Evolutionary conservation across 53 echinoderm and acorn worm species (phyloP).

Genomic region (Actinopyga echinites): DNA sequence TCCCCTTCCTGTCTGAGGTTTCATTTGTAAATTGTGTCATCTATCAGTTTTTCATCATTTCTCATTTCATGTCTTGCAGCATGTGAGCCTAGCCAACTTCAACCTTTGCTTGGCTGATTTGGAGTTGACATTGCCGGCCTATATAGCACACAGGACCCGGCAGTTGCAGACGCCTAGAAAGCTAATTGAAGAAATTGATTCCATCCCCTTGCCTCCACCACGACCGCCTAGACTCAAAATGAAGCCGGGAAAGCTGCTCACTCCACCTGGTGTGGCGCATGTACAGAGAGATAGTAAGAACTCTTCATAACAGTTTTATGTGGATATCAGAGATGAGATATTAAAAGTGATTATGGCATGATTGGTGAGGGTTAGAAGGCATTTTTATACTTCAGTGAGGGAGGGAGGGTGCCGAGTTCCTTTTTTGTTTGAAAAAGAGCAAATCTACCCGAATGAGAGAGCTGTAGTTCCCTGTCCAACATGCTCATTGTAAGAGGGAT

Average conservation of each 20-base stretch:
- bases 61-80: conserved; percentile 46
- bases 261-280: conserved; percentile 69
- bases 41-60: too few relatives aligned
- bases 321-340: too few relatives aligned
- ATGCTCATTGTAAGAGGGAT: too few relatives aligned
- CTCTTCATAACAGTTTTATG: neutral
- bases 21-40: too few relatives aligned
- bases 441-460: too few relatives aligned
- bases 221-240: conserved; percentile 86
- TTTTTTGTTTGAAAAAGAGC: too few relatives aligned
- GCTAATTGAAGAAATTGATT: conserved; percentile 98
- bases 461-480: too few relatives aligned
- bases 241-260: conserved; percentile 91
- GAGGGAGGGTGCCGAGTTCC: too few relatives aligned
- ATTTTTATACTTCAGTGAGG: too few relatives aligned
- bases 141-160: conserved; percentile 86
- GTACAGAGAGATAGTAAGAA: conserved; percentile 64
- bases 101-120: conserved; percentile 90
- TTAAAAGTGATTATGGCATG: too few relatives aligned
- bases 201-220: conserved; percentile 74
- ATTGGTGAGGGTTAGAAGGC: too few relatives aligned
- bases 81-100: conserved; percentile 77
- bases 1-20: too few relatives aligned
- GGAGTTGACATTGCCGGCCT: conserved; percentile 87
- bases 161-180: conserved; percentile 94